These are phyloP conservation scores for Merluccius polli DNA, from an alignment of 2,797 vertebrate species.

Conservation along the genomic window DNA sequence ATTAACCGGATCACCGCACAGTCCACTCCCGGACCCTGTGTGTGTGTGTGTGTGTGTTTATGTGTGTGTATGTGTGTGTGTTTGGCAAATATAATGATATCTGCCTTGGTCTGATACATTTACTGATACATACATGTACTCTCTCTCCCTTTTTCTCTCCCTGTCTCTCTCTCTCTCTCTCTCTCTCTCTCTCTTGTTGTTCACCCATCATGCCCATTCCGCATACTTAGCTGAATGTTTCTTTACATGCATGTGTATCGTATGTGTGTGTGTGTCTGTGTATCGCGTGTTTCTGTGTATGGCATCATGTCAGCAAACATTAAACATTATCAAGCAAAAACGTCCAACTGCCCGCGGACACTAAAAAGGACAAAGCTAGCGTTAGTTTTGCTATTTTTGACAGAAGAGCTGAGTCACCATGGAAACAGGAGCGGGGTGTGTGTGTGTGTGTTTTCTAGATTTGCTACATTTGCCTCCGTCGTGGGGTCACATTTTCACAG, in stretches of 20 bases:
- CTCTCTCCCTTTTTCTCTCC: too few relatives aligned
- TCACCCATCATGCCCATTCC: conserved; percentile 14
- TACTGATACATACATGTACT: too few relatives aligned
- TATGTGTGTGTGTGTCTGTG: too few relatives aligned
- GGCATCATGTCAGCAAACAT: not conserved
- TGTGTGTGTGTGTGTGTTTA: conserved; percentile 17
- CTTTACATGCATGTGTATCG: conserved; percentile 12
- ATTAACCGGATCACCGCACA: conserved; percentile 46
- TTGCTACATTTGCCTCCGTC: not conserved
- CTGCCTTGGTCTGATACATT: too few relatives aligned
- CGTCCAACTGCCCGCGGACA: too few relatives aligned
- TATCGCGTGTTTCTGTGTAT: not conserved
- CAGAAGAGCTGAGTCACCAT: conserved; percentile 5
- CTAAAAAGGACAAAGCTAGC: too few relatives aligned
- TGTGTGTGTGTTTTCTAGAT: not conserved
- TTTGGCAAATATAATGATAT: not conserved
- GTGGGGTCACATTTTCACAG: not conserved
- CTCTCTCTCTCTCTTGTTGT: not conserved
- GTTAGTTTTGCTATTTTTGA: too few relatives aligned
- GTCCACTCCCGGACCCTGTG: not conserved
- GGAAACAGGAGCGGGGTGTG: not conserved
- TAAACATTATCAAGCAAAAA: not conserved
- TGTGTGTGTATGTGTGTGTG: too few relatives aligned
- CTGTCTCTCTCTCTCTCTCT: conserved; percentile 12
- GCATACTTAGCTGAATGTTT: conserved; percentile 49